Evolutionary conservation across 2,797 vertebrate species (phyloP), one percentile per base, ranked within the genome.

Genomic region (Cynodonichthys magdalenae): DNA sequence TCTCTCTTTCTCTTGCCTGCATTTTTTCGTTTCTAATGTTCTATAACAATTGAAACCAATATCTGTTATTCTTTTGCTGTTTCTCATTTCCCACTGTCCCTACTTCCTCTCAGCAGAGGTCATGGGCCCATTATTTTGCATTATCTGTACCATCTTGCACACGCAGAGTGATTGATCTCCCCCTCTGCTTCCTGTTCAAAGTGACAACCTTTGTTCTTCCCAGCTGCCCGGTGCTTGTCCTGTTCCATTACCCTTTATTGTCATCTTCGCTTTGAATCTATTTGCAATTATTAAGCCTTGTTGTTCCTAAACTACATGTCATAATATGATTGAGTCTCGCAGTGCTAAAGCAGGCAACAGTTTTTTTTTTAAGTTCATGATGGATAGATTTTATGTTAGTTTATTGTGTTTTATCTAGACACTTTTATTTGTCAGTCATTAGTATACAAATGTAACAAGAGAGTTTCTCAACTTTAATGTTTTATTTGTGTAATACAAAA

Each of bases 81-180:
- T 27, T 49, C 68, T 48, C 53, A 20, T 53, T 72, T 66, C 44
- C 39, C 57, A 14, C 48, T 5, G 5, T 54, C 52, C 51, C 8
- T 56, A 17, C 60, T 66, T 78, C 64, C 63, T 55, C 57, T 68
- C 68, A 49, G 53, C 63, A 82, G 73, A 74, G 75, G 75, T 83
- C 73, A 77, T 41, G 71, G 65, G 59, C 59, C 61, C 28, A 72
- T 84, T 85, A 79, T 63, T 79, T 79, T 53, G 48, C 69, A 79
- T 74, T 81, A 82, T 81, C 46, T 48, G 46, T 48, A 11, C 46
- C 10, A 20, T 20, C 52, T 31, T 53, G 36, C 63, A 70, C 56
- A 51, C 66, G 48, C 56, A 59, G 45, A 55, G 20, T 77, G 72
- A 84, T 71, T 84, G 76, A 85, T 80, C 71, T 76, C 66, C 36